Evolutionary conservation across 2,888 invertebrate genomes (phyloP).

Genomic region (Uloborus plumipes): DNA sequence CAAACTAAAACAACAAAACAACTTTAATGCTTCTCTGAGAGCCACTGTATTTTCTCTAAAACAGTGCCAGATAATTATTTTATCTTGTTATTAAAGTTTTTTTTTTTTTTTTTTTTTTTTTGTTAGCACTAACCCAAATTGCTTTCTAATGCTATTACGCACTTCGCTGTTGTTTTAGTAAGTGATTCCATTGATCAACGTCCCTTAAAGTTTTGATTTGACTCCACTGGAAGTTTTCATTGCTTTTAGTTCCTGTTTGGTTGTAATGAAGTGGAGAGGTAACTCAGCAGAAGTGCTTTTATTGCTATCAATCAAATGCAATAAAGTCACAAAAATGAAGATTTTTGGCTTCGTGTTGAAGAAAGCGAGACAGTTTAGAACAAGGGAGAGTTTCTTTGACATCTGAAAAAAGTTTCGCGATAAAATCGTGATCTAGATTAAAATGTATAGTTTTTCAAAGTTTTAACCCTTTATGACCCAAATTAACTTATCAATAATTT

Average conservation of each 20-base stretch:
- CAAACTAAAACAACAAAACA: no score
- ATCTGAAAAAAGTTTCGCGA: not conserved
- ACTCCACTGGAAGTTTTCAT: slow-evolving; percentile 13
- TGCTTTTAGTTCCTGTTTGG: slow-evolving; percentile 5
- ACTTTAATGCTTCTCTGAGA: no score
- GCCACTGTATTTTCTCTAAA: no score
- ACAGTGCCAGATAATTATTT: slow-evolving; percentile 26
- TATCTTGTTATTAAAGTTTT: slow-evolving; percentile 52
- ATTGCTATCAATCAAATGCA: not conserved
- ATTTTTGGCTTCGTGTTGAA: not conserved
- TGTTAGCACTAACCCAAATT: slow-evolving; percentile 45
- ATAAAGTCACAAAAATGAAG: not conserved
- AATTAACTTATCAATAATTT: no score
- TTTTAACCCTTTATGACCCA: no score
- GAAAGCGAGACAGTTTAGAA: not conserved
- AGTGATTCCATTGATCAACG: slow-evolving; percentile 53
- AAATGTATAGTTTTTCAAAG: no score
- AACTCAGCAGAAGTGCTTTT: not conserved
- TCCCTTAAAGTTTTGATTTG: not conserved
- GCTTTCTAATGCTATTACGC: slow-evolving; percentile 43
- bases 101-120: slow-evolving; percentile 41
- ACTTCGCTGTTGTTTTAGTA: slow-evolving; percentile 43
- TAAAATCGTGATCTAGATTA: no score
- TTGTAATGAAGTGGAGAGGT: not conserved
- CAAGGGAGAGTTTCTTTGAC: no score